A percentile compares a stretch with the other conserved stretches of the same genome.
Conservation (phyloP, 2,113 vertebrate genomes). For the Heterocephalus glaber region DNA sequence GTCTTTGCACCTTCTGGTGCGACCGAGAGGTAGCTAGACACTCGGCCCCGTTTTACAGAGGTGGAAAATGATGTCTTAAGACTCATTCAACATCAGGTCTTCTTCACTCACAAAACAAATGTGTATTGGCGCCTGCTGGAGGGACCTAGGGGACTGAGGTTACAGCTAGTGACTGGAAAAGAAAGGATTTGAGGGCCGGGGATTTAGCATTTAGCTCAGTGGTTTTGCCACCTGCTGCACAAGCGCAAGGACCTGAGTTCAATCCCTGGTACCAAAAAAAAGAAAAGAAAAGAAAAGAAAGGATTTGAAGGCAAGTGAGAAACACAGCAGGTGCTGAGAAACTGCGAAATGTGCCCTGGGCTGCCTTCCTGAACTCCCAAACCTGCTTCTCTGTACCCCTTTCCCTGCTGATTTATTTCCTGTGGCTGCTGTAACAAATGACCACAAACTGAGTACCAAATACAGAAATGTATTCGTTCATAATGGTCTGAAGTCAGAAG, state of each 20-base stretch:
- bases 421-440: background rate
- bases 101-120: constrained; percentile 39
- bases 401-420: background rate
- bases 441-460: background rate
- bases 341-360: background rate
- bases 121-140: background rate
- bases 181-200: background rate
- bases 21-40: background rate
- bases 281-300: no score
- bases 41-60: background rate
- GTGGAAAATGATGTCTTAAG: background rate
- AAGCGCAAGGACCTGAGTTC: no score
- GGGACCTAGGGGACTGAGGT: background rate
- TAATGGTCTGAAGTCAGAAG: background rate
- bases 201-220: no score
- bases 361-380: background rate
- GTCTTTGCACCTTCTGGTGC: background rate
- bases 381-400: background rate
- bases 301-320: background rate
- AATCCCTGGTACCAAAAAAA: no score
- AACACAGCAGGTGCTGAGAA: background rate
- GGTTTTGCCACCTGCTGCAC: no score
- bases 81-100: background rate
- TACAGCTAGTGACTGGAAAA: background rate
- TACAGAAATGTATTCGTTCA: background rate